Evolutionary conservation across 2,113 vertebrate genomes (phyloP).

Genomic region (Tragulus kanchil): DNA sequence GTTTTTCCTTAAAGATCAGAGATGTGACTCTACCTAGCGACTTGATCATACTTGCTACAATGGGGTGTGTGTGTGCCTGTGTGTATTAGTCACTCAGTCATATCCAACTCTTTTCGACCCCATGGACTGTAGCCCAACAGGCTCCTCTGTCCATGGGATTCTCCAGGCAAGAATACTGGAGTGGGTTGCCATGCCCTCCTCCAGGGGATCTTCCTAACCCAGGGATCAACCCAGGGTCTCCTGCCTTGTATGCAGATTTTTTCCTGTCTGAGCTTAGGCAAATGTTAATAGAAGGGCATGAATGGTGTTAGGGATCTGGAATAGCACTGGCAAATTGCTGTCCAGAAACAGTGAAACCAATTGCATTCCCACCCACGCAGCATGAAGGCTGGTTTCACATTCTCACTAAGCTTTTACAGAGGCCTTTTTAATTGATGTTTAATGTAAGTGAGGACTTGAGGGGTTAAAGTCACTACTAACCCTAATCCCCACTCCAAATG

Average conservation of each 20-base stretch:
- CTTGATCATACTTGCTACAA: background rate
- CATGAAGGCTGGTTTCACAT: rapidly evolving
- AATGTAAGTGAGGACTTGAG: background rate
- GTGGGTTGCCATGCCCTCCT: background rate
- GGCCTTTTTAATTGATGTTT: background rate
- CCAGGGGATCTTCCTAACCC: background rate
- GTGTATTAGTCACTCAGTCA: background rate
- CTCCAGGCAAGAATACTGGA: background rate
- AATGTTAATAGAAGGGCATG: background rate
- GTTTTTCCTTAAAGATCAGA: background rate
- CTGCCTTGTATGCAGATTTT: background rate
- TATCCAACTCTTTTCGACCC: background rate
- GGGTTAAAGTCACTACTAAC: background rate
- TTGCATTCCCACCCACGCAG: background rate
- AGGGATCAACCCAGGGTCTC: background rate
- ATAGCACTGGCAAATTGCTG: background rate
- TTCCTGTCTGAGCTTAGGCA: background rate
- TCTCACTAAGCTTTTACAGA: background rate
- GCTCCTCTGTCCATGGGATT: background rate
- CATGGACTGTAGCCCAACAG: background rate
- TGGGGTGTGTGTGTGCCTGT: background rate
- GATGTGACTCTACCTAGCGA: background rate
- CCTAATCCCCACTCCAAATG: background rate
- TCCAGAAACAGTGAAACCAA: background rate
- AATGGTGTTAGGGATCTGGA: background rate